Percentiles rank a stretch among this genome's conserved stretches.
Conservation (phyloP, 2,888 invertebrate species). For the Cephus spinipes region DNA sequence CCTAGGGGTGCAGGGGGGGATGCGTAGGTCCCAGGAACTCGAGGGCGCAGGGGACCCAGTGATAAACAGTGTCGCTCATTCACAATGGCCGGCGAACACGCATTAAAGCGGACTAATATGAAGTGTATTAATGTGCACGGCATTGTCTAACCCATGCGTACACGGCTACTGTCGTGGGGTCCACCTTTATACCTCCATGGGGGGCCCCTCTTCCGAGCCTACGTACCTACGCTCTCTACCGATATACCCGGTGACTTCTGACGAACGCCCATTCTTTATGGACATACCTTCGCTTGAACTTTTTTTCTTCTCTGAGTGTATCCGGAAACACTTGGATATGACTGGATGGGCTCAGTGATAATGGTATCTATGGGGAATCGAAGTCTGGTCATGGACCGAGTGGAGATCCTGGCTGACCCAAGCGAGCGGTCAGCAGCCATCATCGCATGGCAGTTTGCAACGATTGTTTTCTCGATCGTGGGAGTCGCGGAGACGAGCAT, state of each 20-base stretch:
- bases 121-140: constrained; percentile 66
- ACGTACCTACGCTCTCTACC: constrained; percentile 37
- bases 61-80: constrained; percentile 68
- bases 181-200: constrained; percentile 61
- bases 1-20: constrained; percentile 42
- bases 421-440: neutral
- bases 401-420: neutral
- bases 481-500: neutral
- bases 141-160: constrained; percentile 65
- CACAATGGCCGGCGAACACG: constrained; percentile 66
- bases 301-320: neutral
- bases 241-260: constrained; percentile 54
- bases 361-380: neutral
- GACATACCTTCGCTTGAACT: neutral
- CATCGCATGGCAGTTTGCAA: neutral
- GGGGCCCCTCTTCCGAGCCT: constrained; percentile 55
- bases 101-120: constrained; percentile 66
- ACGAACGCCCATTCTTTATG: neutral
- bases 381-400: neutral
- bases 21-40: constrained; percentile 19
- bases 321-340: neutral
- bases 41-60: constrained; percentile 54
- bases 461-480: neutral
- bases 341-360: neutral
- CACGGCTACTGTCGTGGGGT: constrained; percentile 64